phyloP scores from a whole-genome alignment of 2,888 invertebrate genomes.

The Molanna angustata region DNA sequence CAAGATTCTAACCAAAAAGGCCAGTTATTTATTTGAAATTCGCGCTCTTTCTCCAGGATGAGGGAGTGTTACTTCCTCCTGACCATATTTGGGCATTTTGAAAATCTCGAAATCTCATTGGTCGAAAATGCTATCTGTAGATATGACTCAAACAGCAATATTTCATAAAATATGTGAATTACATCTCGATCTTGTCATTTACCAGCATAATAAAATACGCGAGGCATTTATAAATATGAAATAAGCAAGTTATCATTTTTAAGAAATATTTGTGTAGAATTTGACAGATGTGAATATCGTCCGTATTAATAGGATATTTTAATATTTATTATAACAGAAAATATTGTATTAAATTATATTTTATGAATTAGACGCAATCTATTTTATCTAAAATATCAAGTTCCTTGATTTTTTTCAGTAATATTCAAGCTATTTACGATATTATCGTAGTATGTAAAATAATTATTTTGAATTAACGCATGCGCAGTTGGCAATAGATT shows the following conservation, averaged over 20 bases:
- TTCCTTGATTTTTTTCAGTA: too few relatives aligned
- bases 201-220: too few relatives aligned
- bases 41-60: neutral
- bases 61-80: slow-evolving; percentile 42
- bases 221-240: too few relatives aligned
- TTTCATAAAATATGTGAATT: too few relatives aligned
- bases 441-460: too few relatives aligned
- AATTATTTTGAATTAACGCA: slow-evolving; percentile 40
- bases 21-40: slow-evolving; percentile 4
- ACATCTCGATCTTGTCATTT: too few relatives aligned
- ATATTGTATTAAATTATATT: neutral
- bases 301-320: neutral
- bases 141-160: slow-evolving; percentile 21
- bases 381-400: too few relatives aligned
- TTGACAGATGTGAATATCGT: slow-evolving; percentile 7
- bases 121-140: slow-evolving; percentile 45
- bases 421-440: too few relatives aligned
- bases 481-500: slow-evolving; percentile 45
- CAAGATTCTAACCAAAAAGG: too few relatives aligned
- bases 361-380: neutral
- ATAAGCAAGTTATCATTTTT: too few relatives aligned
- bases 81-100: slow-evolving; percentile 64
- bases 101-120: slow-evolving; percentile 56
- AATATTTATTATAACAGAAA: neutral
- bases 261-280: neutral